phyloP scores from a whole-genome alignment of 2,113 vertebrate genomes.

The Electrona antarctica region DNA sequence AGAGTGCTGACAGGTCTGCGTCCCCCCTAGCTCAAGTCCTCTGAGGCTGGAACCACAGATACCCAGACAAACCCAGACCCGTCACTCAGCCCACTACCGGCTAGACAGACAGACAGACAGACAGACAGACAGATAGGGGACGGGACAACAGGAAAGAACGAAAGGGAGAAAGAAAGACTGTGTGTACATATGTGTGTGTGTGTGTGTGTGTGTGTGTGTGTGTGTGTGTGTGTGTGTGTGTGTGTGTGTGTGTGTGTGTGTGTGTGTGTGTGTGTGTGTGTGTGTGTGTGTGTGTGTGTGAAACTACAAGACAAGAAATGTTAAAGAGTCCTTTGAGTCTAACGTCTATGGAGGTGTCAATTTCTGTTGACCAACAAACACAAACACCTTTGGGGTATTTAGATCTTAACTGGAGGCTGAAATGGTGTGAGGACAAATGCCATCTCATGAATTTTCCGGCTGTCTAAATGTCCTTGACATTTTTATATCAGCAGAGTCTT shows the following conservation, averaged over 20 bases:
- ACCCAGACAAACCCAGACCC: constrained; percentile 70
- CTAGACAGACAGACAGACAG: constrained; percentile 56
- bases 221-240: no score
- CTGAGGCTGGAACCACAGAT: constrained; percentile 70
- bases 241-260: background rate
- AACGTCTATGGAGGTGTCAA: constrained; percentile 49
- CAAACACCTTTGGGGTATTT: constrained; percentile 16
- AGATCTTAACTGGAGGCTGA: constrained; percentile 27
- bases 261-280: constrained; percentile 26
- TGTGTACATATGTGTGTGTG: background rate
- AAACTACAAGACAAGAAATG: constrained; percentile 36
- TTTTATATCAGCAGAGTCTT: constrained; percentile 37
- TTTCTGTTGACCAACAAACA: constrained; percentile 30
- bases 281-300: constrained; percentile 20
- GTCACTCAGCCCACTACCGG: constrained; percentile 65
- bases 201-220: no score
- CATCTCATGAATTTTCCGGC: constrained; percentile 60
- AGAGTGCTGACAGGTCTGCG: constrained; percentile 69
- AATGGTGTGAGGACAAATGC: constrained; percentile 45
- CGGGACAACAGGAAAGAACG: constrained; percentile 48
- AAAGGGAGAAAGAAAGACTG: constrained; percentile 2
- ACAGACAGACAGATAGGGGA: constrained; percentile 64
- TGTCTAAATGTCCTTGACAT: constrained; percentile 63
- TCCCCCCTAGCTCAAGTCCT: constrained; percentile 58
- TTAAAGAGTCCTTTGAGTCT: constrained; percentile 25